These are phyloP conservation scores for Calameuta pallipes DNA, from an alignment of 2,888 invertebrate genomes.

Conservation along the genomic window DNA sequence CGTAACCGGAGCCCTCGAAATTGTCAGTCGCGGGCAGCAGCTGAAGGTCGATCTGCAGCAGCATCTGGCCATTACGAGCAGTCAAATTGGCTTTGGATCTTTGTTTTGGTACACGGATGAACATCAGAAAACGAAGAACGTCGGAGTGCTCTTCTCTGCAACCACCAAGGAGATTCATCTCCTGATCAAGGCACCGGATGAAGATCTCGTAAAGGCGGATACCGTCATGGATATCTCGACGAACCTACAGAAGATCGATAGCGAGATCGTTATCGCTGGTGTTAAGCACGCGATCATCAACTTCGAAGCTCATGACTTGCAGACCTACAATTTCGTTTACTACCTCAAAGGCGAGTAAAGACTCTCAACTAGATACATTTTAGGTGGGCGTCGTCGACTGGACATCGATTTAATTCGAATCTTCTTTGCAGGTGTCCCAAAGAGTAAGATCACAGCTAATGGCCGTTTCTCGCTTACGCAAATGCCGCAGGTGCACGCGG, in stretches of 20 bases:
- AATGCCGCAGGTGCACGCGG: conserved; percentile 72
- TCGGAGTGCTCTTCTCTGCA: conserved; percentile 43
- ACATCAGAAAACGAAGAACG: conserved; percentile 55
- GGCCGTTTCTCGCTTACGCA: conserved; percentile 73
- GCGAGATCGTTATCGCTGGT: conserved; percentile 69
- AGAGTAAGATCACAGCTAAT: conserved; percentile 69
- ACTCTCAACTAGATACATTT: neutral
- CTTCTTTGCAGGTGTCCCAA: conserved; percentile 58
- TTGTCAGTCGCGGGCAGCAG: conserved; percentile 68
- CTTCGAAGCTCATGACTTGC: conserved; percentile 70
- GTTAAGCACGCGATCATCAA: conserved; percentile 67
- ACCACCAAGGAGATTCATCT: conserved; percentile 39
- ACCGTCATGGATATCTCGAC: conserved; percentile 68
- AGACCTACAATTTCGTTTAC: conserved; percentile 70
- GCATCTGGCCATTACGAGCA: conserved; percentile 52
- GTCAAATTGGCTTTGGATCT: conserved; percentile 55
- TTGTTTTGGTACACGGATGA: conserved; percentile 59
- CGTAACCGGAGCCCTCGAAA: conserved; percentile 58
- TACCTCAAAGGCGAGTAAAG: conserved; percentile 69
- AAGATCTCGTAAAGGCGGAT: conserved; percentile 69
- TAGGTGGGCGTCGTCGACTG: neutral
- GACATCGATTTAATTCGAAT: conserved; percentile 9
- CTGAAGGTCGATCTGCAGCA: conserved; percentile 58
- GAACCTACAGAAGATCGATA: conserved; percentile 68
- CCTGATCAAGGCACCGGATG: conserved; percentile 64